A percentile compares a stretch with the other conserved stretches of the same genome.
Evolutionary conservation across 2,888 invertebrate genomes (phyloP).

Genomic region (Arrhopalites spinosus): DNA sequence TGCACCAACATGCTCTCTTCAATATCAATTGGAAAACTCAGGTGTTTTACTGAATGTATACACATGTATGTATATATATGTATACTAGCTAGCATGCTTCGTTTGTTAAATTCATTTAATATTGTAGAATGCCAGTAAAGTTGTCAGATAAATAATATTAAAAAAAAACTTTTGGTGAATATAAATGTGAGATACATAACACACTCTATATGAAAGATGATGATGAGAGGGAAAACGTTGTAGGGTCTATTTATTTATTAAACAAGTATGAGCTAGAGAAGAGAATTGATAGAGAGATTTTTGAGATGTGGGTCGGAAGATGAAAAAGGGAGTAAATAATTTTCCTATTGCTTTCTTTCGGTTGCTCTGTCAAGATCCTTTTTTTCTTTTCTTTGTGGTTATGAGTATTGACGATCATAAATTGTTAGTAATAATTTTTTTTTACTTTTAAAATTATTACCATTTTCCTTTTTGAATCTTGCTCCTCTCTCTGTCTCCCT

Average conservation of each 20-base stretch:
- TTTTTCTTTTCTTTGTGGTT: not conserved
- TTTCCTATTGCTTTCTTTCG: slow-evolving; percentile 25
- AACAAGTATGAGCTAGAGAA: not conserved
- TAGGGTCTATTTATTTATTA: no score
- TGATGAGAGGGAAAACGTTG: not conserved
- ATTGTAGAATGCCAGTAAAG: no score
- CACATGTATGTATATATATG: not conserved
- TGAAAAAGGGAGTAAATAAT: not conserved
- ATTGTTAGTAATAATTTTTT: no score
- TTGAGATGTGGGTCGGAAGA: slow-evolving; percentile 27
- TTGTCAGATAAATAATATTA: slow-evolving; percentile 12
- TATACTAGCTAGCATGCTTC: no score
- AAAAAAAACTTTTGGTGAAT: not conserved
- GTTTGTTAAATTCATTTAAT: no score
- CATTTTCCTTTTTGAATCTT: slow-evolving; percentile 12
- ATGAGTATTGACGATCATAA: slow-evolving; percentile 15
- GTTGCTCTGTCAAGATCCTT: not conserved
- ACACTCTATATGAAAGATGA: not conserved
- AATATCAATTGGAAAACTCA: not conserved
- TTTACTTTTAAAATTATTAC: slow-evolving; percentile 33
- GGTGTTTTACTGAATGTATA: no score
- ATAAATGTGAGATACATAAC: not conserved
- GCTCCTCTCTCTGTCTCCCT: no score
- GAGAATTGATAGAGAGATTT: not conserved
- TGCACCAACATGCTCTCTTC: not conserved